A percentile compares a stretch with the other conserved stretches of the same genome.
These are phyloP conservation scores for Guaruba guarouba DNA, from an alignment of 2,113 vertebrate species.

Conservation along the genomic window DNA sequence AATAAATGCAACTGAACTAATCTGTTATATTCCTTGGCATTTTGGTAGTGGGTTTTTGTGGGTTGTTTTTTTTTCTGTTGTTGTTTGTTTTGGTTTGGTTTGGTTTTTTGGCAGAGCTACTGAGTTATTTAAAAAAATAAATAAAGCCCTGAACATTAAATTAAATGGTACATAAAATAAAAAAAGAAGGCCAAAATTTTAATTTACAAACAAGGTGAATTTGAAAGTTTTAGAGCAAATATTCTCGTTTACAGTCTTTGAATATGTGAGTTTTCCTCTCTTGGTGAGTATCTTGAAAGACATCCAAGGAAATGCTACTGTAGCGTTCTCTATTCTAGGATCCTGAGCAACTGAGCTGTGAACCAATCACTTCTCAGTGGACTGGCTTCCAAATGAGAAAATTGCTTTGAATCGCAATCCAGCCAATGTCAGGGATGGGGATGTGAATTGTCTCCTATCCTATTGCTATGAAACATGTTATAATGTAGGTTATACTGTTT, in stretches of 20 bases:
- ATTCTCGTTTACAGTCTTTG: neutral
- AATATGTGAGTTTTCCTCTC: neutral
- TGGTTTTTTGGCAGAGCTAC: neutral
- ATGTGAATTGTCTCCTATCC: neutral
- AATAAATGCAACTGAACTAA: constrained; percentile 24
- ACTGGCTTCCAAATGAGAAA: neutral
- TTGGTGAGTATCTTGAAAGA: neutral
- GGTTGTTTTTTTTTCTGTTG: too few relatives aligned
- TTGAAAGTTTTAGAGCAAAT: neutral
- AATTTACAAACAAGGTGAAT: neutral
- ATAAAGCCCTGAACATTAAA: neutral
- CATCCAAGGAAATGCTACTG: neutral
- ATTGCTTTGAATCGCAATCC: neutral
- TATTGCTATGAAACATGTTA: neutral
- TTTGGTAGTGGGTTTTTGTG: neutral
- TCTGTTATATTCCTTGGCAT: neutral
- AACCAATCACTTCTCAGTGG: neutral
- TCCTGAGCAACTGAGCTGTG: neutral
- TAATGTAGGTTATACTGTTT: neutral
- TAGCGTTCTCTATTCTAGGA: neutral
- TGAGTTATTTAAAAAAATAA: neutral
- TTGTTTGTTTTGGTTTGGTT: too few relatives aligned
- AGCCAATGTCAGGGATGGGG: neutral
- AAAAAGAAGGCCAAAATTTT: neutral
- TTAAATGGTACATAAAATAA: constrained; percentile 5